Base-by-base conservation (phyloP, 2,888 invertebrate species). In the Agrotis ipsilon region DNA sequence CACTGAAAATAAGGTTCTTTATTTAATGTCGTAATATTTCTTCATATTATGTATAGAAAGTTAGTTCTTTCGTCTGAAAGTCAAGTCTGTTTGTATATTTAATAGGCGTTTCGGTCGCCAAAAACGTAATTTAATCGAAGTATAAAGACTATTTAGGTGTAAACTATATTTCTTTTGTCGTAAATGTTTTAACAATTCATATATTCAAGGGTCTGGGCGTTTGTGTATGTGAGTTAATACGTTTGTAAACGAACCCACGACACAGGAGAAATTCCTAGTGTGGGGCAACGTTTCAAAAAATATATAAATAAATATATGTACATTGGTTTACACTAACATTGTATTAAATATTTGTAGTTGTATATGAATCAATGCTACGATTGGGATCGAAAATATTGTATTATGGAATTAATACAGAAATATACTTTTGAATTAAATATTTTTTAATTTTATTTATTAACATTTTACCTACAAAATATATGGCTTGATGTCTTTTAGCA, bases 351-450 rank as follows among this genome's bases (percentile, higher is more conserved):
- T 84, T 85, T 82, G 78, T 78, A 80, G 66, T 75, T 80, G 71
- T 82, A 77, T 77, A 83, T 82, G 72, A 85, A 88, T 84, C 80
- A 83, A 74, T 83, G 85, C 86, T 86, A 80, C 55, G 74, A 81
- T 84, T 80, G 76, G 68, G 63, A 83, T 78, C 61, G 51, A 51
- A 80, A 61, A 62, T 82, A 82, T 86, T 87, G 85, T 87, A 86
- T 81, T 83, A 82, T 73, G 11, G 49, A 72, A 75, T 72, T 71
- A 83, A 85, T 83, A 85, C 82, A 78, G 81, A 80, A 78, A 84
- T 84, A 87, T 85, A 84, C 81, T 84, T 89, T 86, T 83, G 78
- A 85, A 86, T 67, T 78, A 80, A n/a, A n/a, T 79, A 80, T 43
- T 14, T 75, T 67, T 61, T 14, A 19, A n/a, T n/a, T 73, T 67